phyloP scores from a whole-genome alignment of 2,888 invertebrate species.

The Mechanitis mazaeus region DNA sequence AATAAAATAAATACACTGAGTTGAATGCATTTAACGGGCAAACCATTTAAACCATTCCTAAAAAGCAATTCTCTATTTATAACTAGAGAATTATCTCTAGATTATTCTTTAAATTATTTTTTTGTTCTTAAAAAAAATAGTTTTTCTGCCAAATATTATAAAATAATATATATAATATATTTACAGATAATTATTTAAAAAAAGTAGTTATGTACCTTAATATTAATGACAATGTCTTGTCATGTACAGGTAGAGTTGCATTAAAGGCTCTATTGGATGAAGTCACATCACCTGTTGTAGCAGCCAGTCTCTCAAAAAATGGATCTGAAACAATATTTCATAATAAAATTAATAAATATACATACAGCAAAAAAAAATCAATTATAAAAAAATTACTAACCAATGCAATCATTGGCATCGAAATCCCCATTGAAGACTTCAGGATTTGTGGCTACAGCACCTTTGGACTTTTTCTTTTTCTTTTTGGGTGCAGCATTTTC shows the following conservation, averaged over 20 bases:
- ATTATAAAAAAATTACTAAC: constrained; percentile 35
- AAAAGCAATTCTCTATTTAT: no score
- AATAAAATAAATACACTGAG: background rate
- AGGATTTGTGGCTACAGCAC: constrained; percentile 60
- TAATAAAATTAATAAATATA: background rate
- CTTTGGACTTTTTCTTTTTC: constrained; percentile 62
- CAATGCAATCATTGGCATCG: constrained; percentile 63
- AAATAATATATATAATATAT: no score
- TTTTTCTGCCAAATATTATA: no score
- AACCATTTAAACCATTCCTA: no score
- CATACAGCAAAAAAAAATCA: background rate
- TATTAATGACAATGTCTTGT: constrained; percentile 58
- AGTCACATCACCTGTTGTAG: constrained; percentile 77
- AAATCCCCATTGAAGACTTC: constrained; percentile 66
- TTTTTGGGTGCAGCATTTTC: constrained; percentile 50
- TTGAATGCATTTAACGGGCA: no score
- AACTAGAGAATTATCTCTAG: no score
- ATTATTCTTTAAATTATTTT: no score
- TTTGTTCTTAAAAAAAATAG: background rate
- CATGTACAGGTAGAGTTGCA: constrained; percentile 73
- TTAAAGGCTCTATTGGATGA: constrained; percentile 78
- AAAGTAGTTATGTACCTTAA: constrained; percentile 46
- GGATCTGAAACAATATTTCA: constrained; percentile 58
- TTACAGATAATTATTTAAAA: background rate
- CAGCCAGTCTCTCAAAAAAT: constrained; percentile 78